Evolutionary conservation across 1,140 invertebrate genomes (phyloP), one percentile per base, ranked within the genome.

Genomic region (Drosophila leontia): DNA sequence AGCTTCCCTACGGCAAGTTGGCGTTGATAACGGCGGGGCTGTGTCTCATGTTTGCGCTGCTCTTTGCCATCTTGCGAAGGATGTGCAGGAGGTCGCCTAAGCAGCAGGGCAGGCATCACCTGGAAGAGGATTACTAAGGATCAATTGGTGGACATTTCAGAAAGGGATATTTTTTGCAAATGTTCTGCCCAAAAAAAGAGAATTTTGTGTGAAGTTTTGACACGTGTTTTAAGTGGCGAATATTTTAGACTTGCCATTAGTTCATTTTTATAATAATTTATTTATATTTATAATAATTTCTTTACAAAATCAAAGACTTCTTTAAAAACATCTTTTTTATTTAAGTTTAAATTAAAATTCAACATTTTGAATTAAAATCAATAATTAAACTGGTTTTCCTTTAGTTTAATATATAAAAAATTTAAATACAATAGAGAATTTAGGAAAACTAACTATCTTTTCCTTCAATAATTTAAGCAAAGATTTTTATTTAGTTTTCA

Each of bases 1-100:
- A 93, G 57, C 83, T 92, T 42, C 92, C 92, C 15, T 93, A 94
- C 56, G 93, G 93, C 51, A 95, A 95, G 78, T 93, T 94, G 92
- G 71, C 94, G 8, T 93, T 95, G 26, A 93, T 95, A 8, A 93
- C 93, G 0, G 77, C 94, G 15, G 95, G 94, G 2, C 70, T 92
- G 12, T 90, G 93, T 35, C 87, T 92, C 45, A 78, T 93, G 62
- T 64, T 94, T 42, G 80, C 92, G 2, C 86, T 94, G 61, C 82
- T 94, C 48, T 93, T 92, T 19, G 92, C 91, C 55, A 93, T 93
- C 91, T 74, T 91, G 68, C 87, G 83, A 77, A 80, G 93, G 64
- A 93, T 94, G 93, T 93, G 86, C 74, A 70, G 91, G 78, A 61
- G 93, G 67, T 58, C 80, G 35, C 55, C 75, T 11, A 75, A 76